Conservation (phyloP, 2,113 vertebrate genomes). For the Ascaphus truei region DNA sequence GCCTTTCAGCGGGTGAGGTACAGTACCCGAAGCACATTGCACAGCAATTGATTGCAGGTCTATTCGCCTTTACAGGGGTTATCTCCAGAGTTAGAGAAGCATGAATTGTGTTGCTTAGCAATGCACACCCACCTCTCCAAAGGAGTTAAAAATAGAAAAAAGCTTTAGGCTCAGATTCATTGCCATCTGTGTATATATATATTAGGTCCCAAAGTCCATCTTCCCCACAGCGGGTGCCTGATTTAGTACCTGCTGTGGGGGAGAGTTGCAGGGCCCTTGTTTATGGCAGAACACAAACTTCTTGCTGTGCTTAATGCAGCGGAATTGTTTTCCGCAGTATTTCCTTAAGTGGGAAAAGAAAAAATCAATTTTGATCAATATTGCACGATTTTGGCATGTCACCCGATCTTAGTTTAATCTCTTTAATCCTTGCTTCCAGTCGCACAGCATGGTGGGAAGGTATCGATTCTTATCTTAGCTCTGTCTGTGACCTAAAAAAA, state of each 20-base stretch:
- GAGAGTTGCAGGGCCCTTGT: background rate
- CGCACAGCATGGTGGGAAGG: constrained; percentile 16
- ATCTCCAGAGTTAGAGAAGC: no score
- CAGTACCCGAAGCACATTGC: no score
- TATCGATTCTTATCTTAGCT: constrained; percentile 24
- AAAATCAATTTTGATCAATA: constrained; percentile 59
- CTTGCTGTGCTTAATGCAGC: constrained; percentile 60
- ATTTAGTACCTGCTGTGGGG: background rate
- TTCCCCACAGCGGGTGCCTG: background rate
- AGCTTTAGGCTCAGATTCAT: no score
- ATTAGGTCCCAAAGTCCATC: background rate
- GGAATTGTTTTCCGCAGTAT: constrained; percentile 65
- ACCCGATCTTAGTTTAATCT: constrained; percentile 52
- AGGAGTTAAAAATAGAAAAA: no score
- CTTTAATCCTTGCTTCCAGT: constrained; percentile 3
- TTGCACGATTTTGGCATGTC: constrained; percentile 42
- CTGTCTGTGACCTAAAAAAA: background rate
- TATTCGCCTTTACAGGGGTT: no score
- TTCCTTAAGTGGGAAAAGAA: constrained; percentile 52
- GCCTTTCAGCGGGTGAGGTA: no score
- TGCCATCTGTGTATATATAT: background rate
- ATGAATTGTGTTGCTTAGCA: no score
- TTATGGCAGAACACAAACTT: constrained; percentile 34
- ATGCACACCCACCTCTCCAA: no score
- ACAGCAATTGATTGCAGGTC: no score